These are phyloP conservation scores for Muscicapa comitata DNA, from an alignment of 2,797 vertebrate genomes.

Conservation along the genomic window DNA sequence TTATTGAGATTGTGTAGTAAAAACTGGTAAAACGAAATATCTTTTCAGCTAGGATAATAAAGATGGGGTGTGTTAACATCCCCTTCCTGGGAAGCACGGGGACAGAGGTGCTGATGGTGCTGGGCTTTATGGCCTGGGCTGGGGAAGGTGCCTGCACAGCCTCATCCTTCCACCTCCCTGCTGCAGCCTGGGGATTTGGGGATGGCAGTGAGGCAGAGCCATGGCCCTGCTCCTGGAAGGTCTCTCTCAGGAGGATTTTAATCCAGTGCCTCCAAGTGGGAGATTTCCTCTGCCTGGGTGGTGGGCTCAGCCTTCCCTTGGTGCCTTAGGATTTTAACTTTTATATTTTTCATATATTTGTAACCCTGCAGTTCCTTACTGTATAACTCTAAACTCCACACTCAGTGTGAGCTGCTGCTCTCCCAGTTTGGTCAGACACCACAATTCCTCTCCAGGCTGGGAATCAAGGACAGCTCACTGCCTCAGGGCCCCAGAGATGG, in stretches of 20 bases:
- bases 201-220: not conserved
- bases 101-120: not conserved
- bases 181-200: not conserved
- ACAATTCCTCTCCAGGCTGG: not conserved
- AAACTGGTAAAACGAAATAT: conserved; percentile 58
- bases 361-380: accelerated
- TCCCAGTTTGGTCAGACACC: not conserved
- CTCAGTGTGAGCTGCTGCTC: not conserved
- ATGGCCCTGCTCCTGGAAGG: not conserved
- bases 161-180: not conserved
- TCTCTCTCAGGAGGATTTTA: not conserved
- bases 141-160: not conserved
- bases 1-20: conserved; percentile 64
- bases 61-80: conserved; percentile 15
- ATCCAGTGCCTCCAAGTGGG: not conserved
- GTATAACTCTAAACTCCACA: accelerated
- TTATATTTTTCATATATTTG: not conserved
- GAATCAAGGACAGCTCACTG: not conserved
- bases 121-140: not conserved
- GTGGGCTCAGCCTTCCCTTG: not conserved
- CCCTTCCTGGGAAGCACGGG: not conserved
- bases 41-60: conserved; percentile 56
- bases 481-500: not conserved
- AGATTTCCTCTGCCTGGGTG: not conserved
- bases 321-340: not conserved